These are phyloP conservation scores for Phasia obesa DNA, from an alignment of 2,888 invertebrate species.

Conservation along the genomic window DNA sequence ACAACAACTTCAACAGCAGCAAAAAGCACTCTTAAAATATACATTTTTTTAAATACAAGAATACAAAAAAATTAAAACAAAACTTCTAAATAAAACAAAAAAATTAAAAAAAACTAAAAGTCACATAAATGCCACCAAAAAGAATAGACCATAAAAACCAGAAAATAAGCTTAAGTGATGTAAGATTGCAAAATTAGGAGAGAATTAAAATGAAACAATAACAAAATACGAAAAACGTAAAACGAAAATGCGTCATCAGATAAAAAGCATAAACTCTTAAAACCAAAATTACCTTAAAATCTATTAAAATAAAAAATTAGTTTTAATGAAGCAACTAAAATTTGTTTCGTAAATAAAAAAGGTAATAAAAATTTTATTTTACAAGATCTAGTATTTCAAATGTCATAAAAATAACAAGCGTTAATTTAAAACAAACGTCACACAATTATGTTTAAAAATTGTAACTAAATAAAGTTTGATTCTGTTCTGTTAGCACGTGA, in stretches of 20 bases:
- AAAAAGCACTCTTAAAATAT: background rate
- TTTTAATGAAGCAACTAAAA: conserved; percentile 12
- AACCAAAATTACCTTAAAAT: background rate
- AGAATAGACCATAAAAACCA: conserved; percentile 23
- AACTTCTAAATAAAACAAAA: conserved; percentile 13
- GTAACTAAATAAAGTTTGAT: conserved; percentile 14
- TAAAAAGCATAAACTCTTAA: background rate
- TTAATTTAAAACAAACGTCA: background rate
- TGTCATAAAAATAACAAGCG: no score
- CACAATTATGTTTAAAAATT: background rate
- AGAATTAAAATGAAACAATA: conserved; percentile 25
- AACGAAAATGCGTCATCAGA: conserved; percentile 45
- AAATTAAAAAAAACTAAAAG: conserved; percentile 9
- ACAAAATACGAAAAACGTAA: no score
- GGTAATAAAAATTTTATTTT: no score
- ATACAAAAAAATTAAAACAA: background rate
- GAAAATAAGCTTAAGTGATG: conserved; percentile 30
- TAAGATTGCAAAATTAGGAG: conserved; percentile 35
- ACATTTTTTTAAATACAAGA: background rate
- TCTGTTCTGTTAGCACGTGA: conserved; percentile 64
- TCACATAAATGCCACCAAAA: conserved; percentile 29
- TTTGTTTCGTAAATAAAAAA: no score
- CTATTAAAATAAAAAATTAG: background rate
- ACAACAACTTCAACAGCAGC: background rate
- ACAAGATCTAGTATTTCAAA: no score